Base-by-base conservation (phyloP, 1,140 invertebrate genomes). In the Caerostris extrusa region DNA sequence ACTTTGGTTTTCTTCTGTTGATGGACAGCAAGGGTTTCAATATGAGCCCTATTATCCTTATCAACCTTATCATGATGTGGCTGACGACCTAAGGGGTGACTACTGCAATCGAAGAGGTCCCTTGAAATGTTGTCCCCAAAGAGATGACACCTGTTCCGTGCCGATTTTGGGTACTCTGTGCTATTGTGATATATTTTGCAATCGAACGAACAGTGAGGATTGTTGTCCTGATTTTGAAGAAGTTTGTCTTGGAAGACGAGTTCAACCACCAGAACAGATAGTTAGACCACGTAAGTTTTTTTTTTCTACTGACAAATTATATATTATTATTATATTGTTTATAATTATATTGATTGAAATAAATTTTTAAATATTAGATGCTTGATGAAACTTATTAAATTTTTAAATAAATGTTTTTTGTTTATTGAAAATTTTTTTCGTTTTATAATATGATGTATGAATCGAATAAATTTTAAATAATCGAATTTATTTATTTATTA, bases 101-200 rank as follows among this genome's bases (percentile, higher is more conserved):
- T 97, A 96, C 61, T 97, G 96, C 89, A 95, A 95, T 3, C 91
- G 91, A 6, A 90, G 95, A 12, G 95, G 95, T 7, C 95, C 96
- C 4, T 95, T 95, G 17, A 64, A 55, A 83, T 98, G 98, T 95
- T 98, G 98, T 95, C 95, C 95, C 2, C 97, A 97, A 14, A 96
- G 98, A 64, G 96, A 97, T 94, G 98, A 98, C 95, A 96, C 97
- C 7, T 98, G 98, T 95, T 97, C 97, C 2, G 96, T 97, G 50
- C 98, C 98, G 10, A 98, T 98, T 94, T 95, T 96, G 96, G 97
- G 96, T 17, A 98, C 98, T 0, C 95, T 98, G 4, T 99, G 98
- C 96, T 99, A 99, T 96, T 99, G 98, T 95, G 98, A 99, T 96
- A 97, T 98, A 94, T 99, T 99, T 96, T 99, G 98, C 96, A 97